Percentiles rank a stretch among this genome's conserved stretches.
Evolutionary conservation across 1,140 invertebrate species (phyloP).

Genomic region (Cyclargus thomasi): DNA sequence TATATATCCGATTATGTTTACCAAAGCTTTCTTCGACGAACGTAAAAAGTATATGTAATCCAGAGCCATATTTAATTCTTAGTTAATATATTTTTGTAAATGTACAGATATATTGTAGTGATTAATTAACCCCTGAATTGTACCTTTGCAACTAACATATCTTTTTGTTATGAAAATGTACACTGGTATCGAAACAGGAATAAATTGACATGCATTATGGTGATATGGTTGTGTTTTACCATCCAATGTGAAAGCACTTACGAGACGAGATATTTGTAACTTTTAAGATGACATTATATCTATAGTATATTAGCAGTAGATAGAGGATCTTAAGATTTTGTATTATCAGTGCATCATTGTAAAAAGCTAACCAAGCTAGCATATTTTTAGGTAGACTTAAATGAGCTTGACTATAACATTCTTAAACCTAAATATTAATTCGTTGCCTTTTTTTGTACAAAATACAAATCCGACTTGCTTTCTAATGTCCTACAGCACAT

Average conservation of each 20-base stretch:
- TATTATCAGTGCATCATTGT: neutral
- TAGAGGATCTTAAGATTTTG: neutral
- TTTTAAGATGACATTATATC: slow-evolving; percentile 6
- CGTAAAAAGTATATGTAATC: slow-evolving; percentile 36
- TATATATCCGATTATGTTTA: slow-evolving; percentile 22
- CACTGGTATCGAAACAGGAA: neutral
- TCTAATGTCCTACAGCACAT: neutral
- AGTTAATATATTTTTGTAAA: slow-evolving; percentile 63
- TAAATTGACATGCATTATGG: neutral
- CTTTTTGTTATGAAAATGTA: slow-evolving; percentile 10
- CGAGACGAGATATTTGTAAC: neutral
- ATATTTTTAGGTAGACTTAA: neutral
- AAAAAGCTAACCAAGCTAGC: neutral
- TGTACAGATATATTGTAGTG: slow-evolving; percentile 43
- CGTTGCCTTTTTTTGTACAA: neutral
- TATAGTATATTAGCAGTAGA: neutral
- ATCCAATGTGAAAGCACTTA: slow-evolving; percentile 1
- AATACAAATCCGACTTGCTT: neutral
- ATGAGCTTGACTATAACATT: neutral
- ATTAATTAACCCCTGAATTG: slow-evolving; percentile 16
- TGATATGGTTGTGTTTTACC: slow-evolving; percentile 14
- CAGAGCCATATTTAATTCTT: slow-evolving; percentile 52
- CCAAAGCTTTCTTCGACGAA: slow-evolving; percentile 40
- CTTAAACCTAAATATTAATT: neutral
- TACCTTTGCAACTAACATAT: slow-evolving; percentile 17